phyloP scores from a whole-genome alignment of 2,113 vertebrate species.

The Strix aluco region DNA sequence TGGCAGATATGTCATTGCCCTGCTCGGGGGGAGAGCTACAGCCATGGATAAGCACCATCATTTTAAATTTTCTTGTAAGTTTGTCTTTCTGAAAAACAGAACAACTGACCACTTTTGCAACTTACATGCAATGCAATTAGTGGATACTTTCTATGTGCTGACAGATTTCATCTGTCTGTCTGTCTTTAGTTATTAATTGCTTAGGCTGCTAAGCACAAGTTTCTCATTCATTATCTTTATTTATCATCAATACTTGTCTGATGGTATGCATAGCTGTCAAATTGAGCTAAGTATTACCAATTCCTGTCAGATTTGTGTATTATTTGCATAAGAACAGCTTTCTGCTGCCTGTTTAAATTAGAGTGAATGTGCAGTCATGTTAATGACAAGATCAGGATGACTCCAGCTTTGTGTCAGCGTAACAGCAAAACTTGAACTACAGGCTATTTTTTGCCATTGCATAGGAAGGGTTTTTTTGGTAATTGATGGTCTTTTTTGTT shows the following conservation, averaged over 20 bases:
- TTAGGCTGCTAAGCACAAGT: not conserved
- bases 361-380: not conserved
- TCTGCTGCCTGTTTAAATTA: slow-evolving; percentile 1
- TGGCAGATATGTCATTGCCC: not conserved
- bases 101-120: not conserved
- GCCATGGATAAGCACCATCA: not conserved
- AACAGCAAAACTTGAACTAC: not conserved
- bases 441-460: not conserved
- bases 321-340: slow-evolving; percentile 9
- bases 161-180: slow-evolving; percentile 13
- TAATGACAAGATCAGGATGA: not conserved
- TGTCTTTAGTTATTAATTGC: slow-evolving; percentile 4
- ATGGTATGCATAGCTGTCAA: not conserved
- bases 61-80: not conserved
- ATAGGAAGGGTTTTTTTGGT: not conserved
- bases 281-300: not conserved
- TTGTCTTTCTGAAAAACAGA: not conserved
- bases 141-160: not conserved
- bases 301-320: slow-evolving; percentile 19
- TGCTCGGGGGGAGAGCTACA: not conserved
- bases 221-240: slow-evolving; percentile 24
- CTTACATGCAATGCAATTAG: not conserved
- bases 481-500: not conserved
- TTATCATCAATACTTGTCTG: slow-evolving; percentile 8
- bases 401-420: not conserved